Base-by-base conservation (phyloP, 2,113 vertebrate species). In the Calidris pygmaea region DNA sequence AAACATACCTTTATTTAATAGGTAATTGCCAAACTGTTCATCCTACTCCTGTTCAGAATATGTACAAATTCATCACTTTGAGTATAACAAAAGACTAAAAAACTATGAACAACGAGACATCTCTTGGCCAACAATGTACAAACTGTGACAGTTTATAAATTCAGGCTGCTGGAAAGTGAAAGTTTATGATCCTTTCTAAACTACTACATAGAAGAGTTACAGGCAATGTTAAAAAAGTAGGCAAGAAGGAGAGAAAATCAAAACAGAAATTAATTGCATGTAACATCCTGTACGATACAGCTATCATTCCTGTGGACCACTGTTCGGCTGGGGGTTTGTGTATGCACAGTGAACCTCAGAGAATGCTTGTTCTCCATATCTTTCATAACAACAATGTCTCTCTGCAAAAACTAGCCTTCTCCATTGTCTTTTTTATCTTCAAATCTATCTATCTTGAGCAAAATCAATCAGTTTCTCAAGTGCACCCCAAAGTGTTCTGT, bases 181-280 rank as follows among this genome's bases (percentile, higher is more conserved):
- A 83, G 52, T 87, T 97, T 91, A 87, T 84, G 80, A 67, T 85
- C 62, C 55, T 93, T 92, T 91, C 72, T 84, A 96, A 94, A 94
- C 37, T 62, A 92, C 47, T 27, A 68, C 14, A 74, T 56, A 83
- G 48, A 72, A 81, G 20, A 79, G 35, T 76, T 95, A 78, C 24
- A 80, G 53, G 27, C 26, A 85, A 65, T 68, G 24, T 71, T 85
- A 27, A 63, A 62, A 72, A 76, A 41, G 19, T 37, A 71, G 45
- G 9, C 14, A 73, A 32, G 62, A 82, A 76, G 29, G 18, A 63
- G 9, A 84, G 30, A 83, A 84, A 92, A 55, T 39, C 12, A 55
- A 90, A 71, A 89, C 29, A 81, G 21, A 56, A 87, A 89, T 71
- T 55, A 92, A 52, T 68, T 70, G 20, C 24, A 56, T 53, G 13